Conservation (phyloP, 1,140 invertebrate species). For the Hestina assimilis region DNA sequence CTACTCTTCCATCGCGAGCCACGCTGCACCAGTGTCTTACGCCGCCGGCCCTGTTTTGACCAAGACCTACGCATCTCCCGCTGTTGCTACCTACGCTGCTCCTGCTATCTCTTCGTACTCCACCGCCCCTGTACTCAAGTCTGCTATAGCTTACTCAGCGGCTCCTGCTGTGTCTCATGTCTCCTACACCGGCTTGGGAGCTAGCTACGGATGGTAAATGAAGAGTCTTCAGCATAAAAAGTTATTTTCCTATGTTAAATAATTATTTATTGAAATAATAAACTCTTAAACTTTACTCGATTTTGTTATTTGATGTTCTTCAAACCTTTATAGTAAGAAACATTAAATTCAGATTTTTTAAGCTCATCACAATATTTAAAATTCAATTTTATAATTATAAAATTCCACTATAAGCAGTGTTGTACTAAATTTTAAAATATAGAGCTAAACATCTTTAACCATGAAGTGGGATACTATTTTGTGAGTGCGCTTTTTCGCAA, state of each 20-base stretch:
- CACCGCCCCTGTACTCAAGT: slow-evolving; percentile 28
- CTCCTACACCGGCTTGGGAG: slow-evolving; percentile 33
- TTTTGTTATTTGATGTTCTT: neutral
- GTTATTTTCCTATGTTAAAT: neutral
- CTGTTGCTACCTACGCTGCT: slow-evolving; percentile 12
- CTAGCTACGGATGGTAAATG: slow-evolving; percentile 31
- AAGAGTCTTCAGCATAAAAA: neutral
- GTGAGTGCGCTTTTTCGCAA: too few species aligned
- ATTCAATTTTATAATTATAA: too few species aligned
- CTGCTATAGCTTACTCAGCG: slow-evolving; percentile 28
- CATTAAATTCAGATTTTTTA: too few species aligned
- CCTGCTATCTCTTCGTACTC: slow-evolving; percentile 26
- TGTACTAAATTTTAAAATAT: too few species aligned
- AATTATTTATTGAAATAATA: slow-evolving; percentile 1
- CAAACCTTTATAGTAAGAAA: too few species aligned
- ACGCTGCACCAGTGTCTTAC: slow-evolving; percentile 16
- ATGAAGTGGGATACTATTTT: too few species aligned
- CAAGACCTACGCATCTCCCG: slow-evolving; percentile 30
- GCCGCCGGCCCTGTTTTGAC: slow-evolving; percentile 22
- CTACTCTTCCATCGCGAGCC: slow-evolving; percentile 17
- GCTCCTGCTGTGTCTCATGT: slow-evolving; percentile 32
- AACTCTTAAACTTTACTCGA: neutral
- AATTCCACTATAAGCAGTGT: too few species aligned
- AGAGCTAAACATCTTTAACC: too few species aligned
- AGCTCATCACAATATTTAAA: too few species aligned